A percentile compares a stretch with the other conserved stretches of the same genome.
phyloP scores from a whole-genome alignment of 2,888 invertebrate genomes.

The Yponomeuta sedellus region DNA sequence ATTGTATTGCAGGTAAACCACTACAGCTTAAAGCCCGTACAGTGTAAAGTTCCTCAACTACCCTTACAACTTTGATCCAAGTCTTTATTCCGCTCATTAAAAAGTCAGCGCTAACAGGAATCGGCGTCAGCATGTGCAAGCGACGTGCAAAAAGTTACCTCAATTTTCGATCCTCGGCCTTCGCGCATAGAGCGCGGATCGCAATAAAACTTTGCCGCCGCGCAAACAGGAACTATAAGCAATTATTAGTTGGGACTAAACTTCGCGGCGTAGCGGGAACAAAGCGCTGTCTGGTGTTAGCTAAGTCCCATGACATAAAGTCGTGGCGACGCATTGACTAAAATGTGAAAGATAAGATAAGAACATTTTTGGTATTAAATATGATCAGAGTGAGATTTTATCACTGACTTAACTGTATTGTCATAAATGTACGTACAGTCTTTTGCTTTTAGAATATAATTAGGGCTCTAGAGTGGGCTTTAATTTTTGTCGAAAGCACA shows the following conservation, averaged over 20 bases:
- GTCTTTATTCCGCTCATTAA: not conserved
- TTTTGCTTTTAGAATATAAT: too few relatives aligned
- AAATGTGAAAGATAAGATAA: too few relatives aligned
- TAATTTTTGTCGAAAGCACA: too few relatives aligned
- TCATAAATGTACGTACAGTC: too few relatives aligned
- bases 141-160: not conserved
- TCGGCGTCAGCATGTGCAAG: not conserved
- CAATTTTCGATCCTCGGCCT: not conserved
- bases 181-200: not conserved
- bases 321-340: not conserved
- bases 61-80: not conserved
- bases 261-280: not conserved
- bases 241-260: constrained; percentile 4
- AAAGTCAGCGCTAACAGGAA: not conserved
- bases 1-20: too few relatives aligned
- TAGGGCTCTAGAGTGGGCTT: too few relatives aligned
- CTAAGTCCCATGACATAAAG: not conserved
- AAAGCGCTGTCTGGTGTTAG: not conserved
- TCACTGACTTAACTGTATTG: too few relatives aligned
- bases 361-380: too few relatives aligned
- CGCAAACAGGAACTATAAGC: constrained; percentile 2
- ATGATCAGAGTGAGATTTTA: too few relatives aligned
- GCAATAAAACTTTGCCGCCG: constrained; percentile 4
- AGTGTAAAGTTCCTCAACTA: too few relatives aligned
- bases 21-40: too few relatives aligned